phyloP scores from a whole-genome alignment of 2,113 vertebrate genomes.

The Brienomyrus brachyistius region DNA sequence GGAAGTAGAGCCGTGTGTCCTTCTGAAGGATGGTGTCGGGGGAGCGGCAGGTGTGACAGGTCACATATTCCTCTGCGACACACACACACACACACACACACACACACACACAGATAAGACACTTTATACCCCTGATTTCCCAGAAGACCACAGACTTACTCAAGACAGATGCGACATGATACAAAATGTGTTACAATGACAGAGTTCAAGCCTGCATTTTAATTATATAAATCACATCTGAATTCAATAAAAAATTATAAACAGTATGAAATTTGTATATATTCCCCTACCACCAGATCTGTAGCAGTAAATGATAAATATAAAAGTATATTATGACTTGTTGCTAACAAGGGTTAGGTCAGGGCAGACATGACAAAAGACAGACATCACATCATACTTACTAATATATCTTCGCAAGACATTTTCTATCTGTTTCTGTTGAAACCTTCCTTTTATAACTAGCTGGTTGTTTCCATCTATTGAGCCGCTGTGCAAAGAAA shows the following conservation, averaged over 20 bases:
- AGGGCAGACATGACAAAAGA: not conserved
- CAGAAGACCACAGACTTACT: not conserved
- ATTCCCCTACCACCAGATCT: not conserved
- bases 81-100: slow-evolving; percentile 4
- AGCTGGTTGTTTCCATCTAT: slow-evolving; percentile 99
- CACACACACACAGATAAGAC: not conserved
- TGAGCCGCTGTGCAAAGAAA: slow-evolving; percentile 72
- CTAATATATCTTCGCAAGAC: slow-evolving; percentile 99
- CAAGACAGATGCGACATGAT: not conserved
- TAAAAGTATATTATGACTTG: not conserved
- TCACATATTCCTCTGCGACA: slow-evolving; percentile 93
- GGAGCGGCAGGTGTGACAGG: slow-evolving; percentile 96
- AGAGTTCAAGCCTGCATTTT: not conserved
- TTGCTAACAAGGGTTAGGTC: not conserved
- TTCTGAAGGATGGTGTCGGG: slow-evolving; percentile 98
- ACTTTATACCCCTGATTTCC: not conserved
- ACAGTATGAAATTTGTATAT: not conserved
- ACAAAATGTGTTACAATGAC: not conserved
- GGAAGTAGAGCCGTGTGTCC: slow-evolving; percentile 95
- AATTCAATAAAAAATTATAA: not conserved
- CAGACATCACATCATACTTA: slow-evolving; percentile 60
- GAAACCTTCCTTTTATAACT: slow-evolving; percentile 98
- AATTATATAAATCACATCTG: not conserved
- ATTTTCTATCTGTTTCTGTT: slow-evolving; percentile 99
- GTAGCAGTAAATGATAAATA: not conserved